Base-by-base conservation (phyloP, 2,797 vertebrate genomes). In the Phrynocephalus vlangalii region DNA sequence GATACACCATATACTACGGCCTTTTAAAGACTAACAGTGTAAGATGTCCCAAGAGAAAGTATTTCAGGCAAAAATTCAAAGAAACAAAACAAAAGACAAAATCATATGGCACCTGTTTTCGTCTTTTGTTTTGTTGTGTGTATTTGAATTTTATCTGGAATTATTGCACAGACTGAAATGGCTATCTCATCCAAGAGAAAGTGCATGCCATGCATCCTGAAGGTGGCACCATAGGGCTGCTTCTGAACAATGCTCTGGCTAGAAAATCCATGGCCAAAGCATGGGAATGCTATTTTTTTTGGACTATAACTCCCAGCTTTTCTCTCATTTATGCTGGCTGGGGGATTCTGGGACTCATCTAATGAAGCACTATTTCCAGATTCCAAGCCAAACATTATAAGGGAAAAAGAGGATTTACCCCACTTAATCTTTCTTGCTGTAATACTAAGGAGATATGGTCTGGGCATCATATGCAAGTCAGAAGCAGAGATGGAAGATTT, bases 141-240 rank as follows among this genome's bases (percentile, higher is more conserved):
- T 44, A 5, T 44, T 44, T 44, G 38, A 44, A 44, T 44, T 44
- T 44, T 44, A 3, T 3, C 38, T 44, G 38, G 38, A 44, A 44
- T 44, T 44, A 3, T 44, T 44, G 38, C 38, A 44, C 38, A 44
- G 38, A 44, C 38, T 44, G 5, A 44, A 44, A 44, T 44, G 38
- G 68, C 24, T 18, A n/a, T 75, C 38, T 82, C 66, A 26, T 75
- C 8, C 33, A 52, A 52, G 63, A 77, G 63, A 73, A 56, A 67
- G 44, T 13, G 18, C 9, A 10, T 10, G 26, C 15, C 10, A 48
- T 22, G 52, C 4, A 80, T 67, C 82, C 94, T 93, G 90, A 73
- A 86, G 94, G 89, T 94, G 95, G 95, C 93, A 90, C 86, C 85
- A 1, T 63, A 84, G 72, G 85, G 89, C 91, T n/a, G 26, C 9